Percentiles rank a stretch among this genome's conserved stretches.
phyloP scores from a whole-genome alignment of 2,797 vertebrate genomes.

The Ctenosaura bakeri region DNA sequence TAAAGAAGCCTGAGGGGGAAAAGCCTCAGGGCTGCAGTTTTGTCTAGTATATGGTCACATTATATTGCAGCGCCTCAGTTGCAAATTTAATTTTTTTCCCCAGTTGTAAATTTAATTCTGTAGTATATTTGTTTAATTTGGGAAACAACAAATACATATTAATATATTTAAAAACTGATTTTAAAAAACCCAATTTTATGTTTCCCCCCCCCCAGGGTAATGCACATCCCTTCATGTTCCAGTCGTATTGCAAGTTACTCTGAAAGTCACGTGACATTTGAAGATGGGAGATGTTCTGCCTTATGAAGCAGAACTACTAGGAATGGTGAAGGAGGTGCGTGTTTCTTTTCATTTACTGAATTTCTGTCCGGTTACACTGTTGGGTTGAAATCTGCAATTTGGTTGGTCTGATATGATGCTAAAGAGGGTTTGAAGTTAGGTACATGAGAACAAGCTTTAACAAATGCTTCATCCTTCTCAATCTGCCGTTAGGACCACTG shows the following conservation, averaged over 20 bases:
- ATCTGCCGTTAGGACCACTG: not conserved
- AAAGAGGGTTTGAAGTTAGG: not conserved
- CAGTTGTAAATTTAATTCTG: not conserved
- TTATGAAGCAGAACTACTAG: constrained; percentile 90
- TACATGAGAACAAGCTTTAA: not conserved
- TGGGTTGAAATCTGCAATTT: not conserved
- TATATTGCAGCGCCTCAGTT: not conserved
- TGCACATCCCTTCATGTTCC: not conserved
- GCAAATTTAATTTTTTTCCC: too few species aligned
- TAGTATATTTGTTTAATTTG: not conserved
- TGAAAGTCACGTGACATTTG: constrained; percentile 42
- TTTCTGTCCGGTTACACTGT: not conserved
- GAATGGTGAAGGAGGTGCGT: constrained; percentile 91
- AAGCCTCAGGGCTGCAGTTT: too few species aligned
- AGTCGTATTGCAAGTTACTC: constrained; percentile 34
- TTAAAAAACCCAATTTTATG: not conserved
- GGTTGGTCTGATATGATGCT: not conserved
- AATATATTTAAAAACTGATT: not conserved
- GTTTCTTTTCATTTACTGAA: not conserved
- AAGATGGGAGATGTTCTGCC: constrained; percentile 91
- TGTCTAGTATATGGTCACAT: too few species aligned
- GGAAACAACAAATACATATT: not conserved
- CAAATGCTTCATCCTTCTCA: not conserved
- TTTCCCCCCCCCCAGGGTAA: constrained; percentile 11
- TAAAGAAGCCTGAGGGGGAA: too few species aligned